Base-by-base conservation (phyloP, 2,888 invertebrate genomes). In the Ganaspis brasiliensis region DNA sequence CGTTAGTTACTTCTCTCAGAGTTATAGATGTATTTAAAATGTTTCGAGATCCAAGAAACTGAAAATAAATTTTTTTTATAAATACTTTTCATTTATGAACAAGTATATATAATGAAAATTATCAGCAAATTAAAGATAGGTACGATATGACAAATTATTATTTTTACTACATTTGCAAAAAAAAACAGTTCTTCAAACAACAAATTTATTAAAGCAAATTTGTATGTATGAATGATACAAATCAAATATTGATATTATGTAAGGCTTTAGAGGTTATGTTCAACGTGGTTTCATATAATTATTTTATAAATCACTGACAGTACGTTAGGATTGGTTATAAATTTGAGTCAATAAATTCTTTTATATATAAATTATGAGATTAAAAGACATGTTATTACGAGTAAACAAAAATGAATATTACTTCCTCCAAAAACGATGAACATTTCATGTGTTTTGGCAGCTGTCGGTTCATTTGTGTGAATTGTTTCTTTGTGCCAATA, bases 351-450 rank as follows among this genome's bases (percentile, higher is more conserved):
- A 31, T 21, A 1, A n/a, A 49, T 52, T 63, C 52, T 49, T 40
- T 5, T 16, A 24, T 40, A n/a, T 26, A 31, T 37, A 24, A 40
- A 12, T 24, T 19, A 6, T 45, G 6, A 6, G 12, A 14, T 12
- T n/a, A 6, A 49, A 49, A 26, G 3, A 10, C 14, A 31, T 8
- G 5, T 16, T 73, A n/a, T 6, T 10, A 6, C 12, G 31, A 40
- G n/a, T 2, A 26, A n/a, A 10, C 37, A 8, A 63, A 67, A 5
- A 49, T 19, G 49, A 59, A 67, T 24, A 92, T 91, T 87, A 94
- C 94, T 89, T 94, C 92, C 90, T 93, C 93, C 79, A 93, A 89
- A 92, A 93, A 93, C 82, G 92, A 91, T 56, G 93, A 92, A 57
- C 92, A 81, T 73, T 86, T 86, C n/a, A 85, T 76, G 76, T 87